A percentile compares a stretch with the other conserved stretches of the same genome.
phyloP scores from a whole-genome alignment of 2,888 invertebrate species.

The Panzeria rudis region DNA sequence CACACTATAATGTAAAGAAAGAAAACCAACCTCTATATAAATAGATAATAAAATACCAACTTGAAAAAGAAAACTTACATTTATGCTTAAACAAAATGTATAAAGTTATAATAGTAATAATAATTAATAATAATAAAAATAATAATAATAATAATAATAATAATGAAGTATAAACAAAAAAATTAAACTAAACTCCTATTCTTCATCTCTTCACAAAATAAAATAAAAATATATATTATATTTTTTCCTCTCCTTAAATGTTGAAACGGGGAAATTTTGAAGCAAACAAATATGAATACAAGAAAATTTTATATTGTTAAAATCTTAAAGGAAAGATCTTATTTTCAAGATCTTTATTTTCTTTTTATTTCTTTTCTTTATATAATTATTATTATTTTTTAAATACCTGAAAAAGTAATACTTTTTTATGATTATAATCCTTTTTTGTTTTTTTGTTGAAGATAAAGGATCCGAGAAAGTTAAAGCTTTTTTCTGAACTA shows the following conservation, averaged over 20 bases:
- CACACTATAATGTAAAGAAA: conserved; percentile 52
- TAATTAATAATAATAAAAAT: conserved; percentile 54
- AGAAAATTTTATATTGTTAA: conserved; percentile 62
- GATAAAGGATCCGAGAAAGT: background rate
- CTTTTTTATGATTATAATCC: conserved; percentile 33
- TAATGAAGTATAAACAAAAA: conserved; percentile 67
- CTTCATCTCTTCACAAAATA: conserved; percentile 71
- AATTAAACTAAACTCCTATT: conserved; percentile 63
- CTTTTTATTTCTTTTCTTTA: conserved; percentile 51
- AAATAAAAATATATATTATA: conserved; percentile 12
- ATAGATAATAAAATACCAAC: conserved; percentile 34
- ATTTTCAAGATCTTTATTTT: conserved; percentile 74
- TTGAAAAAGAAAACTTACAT: conserved; percentile 53
- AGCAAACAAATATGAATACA: conserved; percentile 48
- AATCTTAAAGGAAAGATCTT: conserved; percentile 70
- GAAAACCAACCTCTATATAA: conserved; percentile 56
- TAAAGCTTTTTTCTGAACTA: background rate
- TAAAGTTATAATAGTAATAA: conserved; percentile 60
- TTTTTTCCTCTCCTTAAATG: conserved; percentile 59
- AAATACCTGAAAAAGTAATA: conserved; percentile 55
- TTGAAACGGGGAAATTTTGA: conserved; percentile 35
- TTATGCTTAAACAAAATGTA: conserved; percentile 70
- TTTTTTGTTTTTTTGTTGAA: conserved; percentile 32
- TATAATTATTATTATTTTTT: conserved; percentile 32
- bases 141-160: conserved; percentile 58